A percentile compares a stretch with the other conserved stretches of the same genome.
phyloP scores from a whole-genome alignment of 2,113 vertebrate genomes.

The Apaloderma vittatum region DNA sequence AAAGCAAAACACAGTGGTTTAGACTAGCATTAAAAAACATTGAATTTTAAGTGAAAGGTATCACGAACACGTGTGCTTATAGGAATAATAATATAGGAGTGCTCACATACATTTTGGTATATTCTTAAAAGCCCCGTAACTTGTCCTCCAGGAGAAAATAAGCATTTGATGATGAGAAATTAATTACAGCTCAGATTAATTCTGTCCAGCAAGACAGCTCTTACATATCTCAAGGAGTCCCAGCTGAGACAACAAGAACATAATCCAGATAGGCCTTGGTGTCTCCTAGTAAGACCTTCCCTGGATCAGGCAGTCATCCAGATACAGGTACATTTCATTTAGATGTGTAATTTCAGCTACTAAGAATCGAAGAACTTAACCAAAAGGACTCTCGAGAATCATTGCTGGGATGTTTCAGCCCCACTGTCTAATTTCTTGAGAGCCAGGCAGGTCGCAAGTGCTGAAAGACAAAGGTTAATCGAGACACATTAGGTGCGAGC shows the following conservation, averaged over 20 bases:
- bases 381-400: background rate
- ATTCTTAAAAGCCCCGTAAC: background rate
- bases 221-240: background rate
- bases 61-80: rapidly evolving
- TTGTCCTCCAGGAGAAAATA: background rate
- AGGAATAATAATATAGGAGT: background rate
- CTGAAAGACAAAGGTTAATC: background rate
- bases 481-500: rapidly evolving
- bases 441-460: background rate
- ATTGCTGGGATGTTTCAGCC: background rate
- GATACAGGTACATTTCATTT: background rate
- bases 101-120: background rate
- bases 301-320: background rate
- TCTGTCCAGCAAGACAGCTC: background rate
- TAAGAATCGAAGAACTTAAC: background rate
- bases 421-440: background rate
- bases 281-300: background rate
- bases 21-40: background rate
- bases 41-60: background rate
- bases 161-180: background rate
- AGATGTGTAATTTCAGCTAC: background rate
- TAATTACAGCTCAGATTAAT: background rate
- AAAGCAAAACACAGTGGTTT: background rate
- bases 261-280: background rate
- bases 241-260: background rate